Conservation (phyloP, 2,888 invertebrate genomes). For the Ryuthela nishihirai region DNA sequence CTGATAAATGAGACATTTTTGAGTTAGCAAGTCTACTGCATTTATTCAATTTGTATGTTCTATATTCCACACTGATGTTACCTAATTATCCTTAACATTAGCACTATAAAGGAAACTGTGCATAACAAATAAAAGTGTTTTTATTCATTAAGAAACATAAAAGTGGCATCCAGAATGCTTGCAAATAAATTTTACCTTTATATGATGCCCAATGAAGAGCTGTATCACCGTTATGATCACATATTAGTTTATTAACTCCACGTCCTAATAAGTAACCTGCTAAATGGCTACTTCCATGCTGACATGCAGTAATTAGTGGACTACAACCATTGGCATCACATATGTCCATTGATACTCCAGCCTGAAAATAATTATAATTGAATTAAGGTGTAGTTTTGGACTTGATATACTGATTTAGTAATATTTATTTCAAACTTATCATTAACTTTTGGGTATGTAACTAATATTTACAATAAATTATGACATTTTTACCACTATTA, state of each 20-base stretch:
- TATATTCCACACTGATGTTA: no score
- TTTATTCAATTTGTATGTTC: no score
- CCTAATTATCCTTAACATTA: no score
- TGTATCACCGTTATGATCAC: conserved; percentile 89
- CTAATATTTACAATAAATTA: no score
- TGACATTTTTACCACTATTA: background rate
- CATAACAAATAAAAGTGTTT: no score
- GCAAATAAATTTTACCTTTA: conserved; percentile 60
- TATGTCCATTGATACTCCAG: conserved; percentile 82
- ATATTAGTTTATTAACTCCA: conserved; percentile 78
- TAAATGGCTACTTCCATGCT: conserved; percentile 87
- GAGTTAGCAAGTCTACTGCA: no score
- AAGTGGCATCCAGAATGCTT: no score
- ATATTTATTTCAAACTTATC: no score
- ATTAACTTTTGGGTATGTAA: no score
- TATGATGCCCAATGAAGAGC: conserved; percentile 93
- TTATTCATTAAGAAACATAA: no score
- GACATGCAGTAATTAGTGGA: conserved; percentile 85
- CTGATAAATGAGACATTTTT: no score
- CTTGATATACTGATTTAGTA: background rate
- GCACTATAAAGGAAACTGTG: no score
- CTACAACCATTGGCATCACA: conserved; percentile 85
- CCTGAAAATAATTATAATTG: conserved; percentile 54
- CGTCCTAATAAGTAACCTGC: conserved; percentile 85
- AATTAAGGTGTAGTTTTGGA: background rate